These are phyloP conservation scores for Psilopsiagon aymara DNA, from an alignment of 2,113 vertebrate genomes.

Conservation along the genomic window DNA sequence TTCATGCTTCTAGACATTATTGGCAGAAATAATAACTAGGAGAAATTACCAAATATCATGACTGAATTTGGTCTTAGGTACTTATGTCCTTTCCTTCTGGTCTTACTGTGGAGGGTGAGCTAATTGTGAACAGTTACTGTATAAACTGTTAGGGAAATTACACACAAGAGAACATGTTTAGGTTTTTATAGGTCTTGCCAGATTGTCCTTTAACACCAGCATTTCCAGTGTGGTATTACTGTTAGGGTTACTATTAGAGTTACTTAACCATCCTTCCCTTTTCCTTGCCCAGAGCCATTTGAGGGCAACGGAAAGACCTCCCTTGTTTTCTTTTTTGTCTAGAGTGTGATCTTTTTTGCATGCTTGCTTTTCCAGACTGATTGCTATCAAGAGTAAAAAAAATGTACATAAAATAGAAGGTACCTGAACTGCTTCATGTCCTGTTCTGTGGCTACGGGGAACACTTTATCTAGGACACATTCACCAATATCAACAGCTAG, in stretches of 20 bases:
- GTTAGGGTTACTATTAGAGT: not conserved
- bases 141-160: not conserved
- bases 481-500: conserved; percentile 88
- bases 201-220: not conserved
- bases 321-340: not conserved
- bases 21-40: not conserved
- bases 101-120: not conserved
- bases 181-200: not conserved
- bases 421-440: conserved; percentile 94
- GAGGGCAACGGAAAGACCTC: not conserved
- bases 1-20: not conserved
- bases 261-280: not conserved
- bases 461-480: conserved; percentile 88
- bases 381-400: not conserved
- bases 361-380: not conserved
- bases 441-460: conserved; percentile 88
- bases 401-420: not conserved
- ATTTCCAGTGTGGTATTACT: not conserved
- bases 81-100: not conserved
- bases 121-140: not conserved
- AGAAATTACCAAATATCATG: not conserved
- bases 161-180: not conserved
- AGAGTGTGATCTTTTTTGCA: not conserved
- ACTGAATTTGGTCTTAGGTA: not conserved
- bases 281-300: not conserved